Evolutionary conservation across 2,113 vertebrate species (phyloP).

Genomic region (Pseudopodoces humilis): DNA sequence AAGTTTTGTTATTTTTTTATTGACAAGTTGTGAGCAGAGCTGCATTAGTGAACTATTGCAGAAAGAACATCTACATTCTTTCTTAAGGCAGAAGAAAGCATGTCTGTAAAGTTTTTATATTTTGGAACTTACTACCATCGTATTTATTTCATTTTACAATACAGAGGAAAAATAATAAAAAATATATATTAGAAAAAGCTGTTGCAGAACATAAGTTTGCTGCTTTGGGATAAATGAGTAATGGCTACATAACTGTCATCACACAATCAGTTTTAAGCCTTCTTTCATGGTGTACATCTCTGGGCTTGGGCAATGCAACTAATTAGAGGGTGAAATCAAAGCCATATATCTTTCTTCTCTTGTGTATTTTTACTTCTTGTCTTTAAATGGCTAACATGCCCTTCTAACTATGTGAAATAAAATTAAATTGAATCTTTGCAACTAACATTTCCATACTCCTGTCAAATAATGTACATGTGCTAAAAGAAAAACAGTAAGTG

Average conservation of each 20-base stretch:
- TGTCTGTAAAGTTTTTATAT: background rate
- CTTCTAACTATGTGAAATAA: background rate
- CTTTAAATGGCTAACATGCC: background rate
- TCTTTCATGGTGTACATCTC: conserved; percentile 18
- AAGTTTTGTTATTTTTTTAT: background rate
- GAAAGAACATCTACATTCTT: background rate
- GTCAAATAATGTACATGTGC: background rate
- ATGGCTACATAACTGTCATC: conserved; percentile 50
- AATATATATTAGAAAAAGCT: conserved; percentile 20
- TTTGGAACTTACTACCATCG: background rate
- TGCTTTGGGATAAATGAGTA: conserved; percentile 29
- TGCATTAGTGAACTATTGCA: background rate
- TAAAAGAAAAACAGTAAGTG: background rate
- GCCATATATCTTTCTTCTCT: conserved; percentile 25
- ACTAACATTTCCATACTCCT: background rate
- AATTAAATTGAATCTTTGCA: background rate
- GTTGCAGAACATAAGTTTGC: background rate
- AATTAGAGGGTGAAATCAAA: conserved; percentile 51
- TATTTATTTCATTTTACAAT: background rate
- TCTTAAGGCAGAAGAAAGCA: background rate
- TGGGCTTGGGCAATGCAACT: background rate
- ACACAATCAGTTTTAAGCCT: conserved; percentile 28
- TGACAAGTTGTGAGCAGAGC: background rate
- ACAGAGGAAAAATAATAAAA: background rate
- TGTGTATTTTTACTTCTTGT: conserved; percentile 3